A percentile compares a stretch with the other conserved stretches of the same genome.
phyloP scores from a whole-genome alignment of 1,140 invertebrate genomes.

The Drosophila sechellia region DNA sequence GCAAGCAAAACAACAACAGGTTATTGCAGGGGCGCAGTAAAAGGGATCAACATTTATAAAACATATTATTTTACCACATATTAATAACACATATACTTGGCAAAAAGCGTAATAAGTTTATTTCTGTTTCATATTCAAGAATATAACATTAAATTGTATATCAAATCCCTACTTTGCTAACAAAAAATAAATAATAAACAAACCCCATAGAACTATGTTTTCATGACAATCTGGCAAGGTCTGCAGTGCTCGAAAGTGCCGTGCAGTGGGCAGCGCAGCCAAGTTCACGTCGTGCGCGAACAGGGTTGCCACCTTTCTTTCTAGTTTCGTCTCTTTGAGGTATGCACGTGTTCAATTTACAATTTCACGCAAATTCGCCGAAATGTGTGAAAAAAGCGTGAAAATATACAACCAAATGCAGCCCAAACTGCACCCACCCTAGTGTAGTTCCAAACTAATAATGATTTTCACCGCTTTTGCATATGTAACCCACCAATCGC shows the following conservation, averaged over 20 bases:
- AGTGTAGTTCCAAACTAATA: slow-evolving; percentile 10
- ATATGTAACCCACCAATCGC: slow-evolving; percentile 19
- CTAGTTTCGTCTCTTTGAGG: slow-evolving; percentile 54
- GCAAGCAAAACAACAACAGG: slow-evolving; percentile 24
- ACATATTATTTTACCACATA: no score
- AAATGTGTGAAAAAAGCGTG: slow-evolving; percentile 8
- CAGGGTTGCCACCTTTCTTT: slow-evolving; percentile 57
- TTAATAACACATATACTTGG: no score
- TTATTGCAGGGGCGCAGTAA: slow-evolving; percentile 8
- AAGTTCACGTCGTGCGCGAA: slow-evolving; percentile 20
- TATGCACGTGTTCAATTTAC: slow-evolving; percentile 52
- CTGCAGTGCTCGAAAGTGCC: slow-evolving; percentile 3
- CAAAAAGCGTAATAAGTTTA: no score
- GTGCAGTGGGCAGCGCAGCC: slow-evolving; percentile 20
- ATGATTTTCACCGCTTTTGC: slow-evolving; percentile 46
- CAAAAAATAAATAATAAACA: neutral
- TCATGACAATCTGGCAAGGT: slow-evolving; percentile 3
- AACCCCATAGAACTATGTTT: neutral
- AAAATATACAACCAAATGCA: slow-evolving; percentile 18
- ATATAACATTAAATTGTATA: no score
- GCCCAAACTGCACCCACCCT: neutral
- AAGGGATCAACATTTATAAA: neutral
- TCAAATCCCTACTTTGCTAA: no score
- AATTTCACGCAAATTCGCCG: slow-evolving; percentile 15
- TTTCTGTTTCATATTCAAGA: no score